These are phyloP conservation scores for Watsonalla binaria DNA, from an alignment of 2,888 invertebrate genomes.

Conservation along the genomic window DNA sequence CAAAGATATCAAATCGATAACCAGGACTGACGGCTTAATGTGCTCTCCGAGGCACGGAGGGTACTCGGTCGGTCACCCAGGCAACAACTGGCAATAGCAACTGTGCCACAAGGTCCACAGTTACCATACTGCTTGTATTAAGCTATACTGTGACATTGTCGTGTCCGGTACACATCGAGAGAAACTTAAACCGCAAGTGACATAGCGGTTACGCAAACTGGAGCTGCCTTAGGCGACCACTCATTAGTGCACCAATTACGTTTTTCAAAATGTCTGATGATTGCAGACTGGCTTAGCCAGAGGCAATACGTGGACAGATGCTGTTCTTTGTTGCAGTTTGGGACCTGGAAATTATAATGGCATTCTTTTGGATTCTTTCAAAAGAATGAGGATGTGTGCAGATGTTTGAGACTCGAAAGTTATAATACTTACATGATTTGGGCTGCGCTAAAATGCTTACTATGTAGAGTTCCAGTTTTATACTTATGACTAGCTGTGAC, in stretches of 20 bases:
- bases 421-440: too few relatives aligned
- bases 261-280: constrained; percentile 69
- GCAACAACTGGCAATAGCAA: too few relatives aligned
- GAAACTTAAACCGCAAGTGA: constrained; percentile 42
- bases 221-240: constrained; percentile 61
- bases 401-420: neutral
- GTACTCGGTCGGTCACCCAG: too few relatives aligned
- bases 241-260: constrained; percentile 72
- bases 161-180: neutral
- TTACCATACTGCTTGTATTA: neutral
- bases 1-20: too few relatives aligned
- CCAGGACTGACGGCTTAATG: too few relatives aligned
- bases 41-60: too few relatives aligned
- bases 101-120: too few relatives aligned
- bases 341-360: constrained; percentile 38
- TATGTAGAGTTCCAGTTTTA: too few relatives aligned
- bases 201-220: constrained; percentile 69
- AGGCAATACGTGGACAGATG: constrained; percentile 62
- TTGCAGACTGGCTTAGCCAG: constrained; percentile 56
- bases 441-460: too few relatives aligned
- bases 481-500: too few relatives aligned
- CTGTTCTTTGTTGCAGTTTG: constrained; percentile 49
- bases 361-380: constrained; percentile 21
- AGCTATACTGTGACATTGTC: neutral
- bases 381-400: neutral